Base-by-base conservation (phyloP, 2,797 vertebrate species). In the Rhabdophis nuchalis region DNA sequence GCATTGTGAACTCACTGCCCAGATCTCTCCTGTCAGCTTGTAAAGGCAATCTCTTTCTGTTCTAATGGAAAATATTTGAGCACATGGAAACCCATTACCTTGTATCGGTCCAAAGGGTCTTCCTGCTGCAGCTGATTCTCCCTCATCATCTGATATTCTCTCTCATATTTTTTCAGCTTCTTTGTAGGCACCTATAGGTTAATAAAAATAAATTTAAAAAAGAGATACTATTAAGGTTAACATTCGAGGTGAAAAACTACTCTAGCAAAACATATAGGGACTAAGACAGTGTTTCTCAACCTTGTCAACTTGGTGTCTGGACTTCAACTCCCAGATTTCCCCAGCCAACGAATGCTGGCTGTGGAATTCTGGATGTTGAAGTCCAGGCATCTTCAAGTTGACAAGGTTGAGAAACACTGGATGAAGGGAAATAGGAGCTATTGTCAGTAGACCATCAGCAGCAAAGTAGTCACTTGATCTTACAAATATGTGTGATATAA, bases 141-240 rank as follows among this genome's bases (percentile, higher is more conserved):
- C 91, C 98, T 98, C 98, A 98, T 98, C 0, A 98, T 97, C 96
- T 99, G 99, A 96, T 99, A 99, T 89, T 99, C 99, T 97, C 98
- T 99, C 97, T 99, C 99, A 98, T 99, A 99, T 98, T 99, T 99
- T 98, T 99, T 99, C 95, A 99, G 98, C 97, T 99, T 99, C 97
- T 99, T 99, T 57, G 98, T 99, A 87, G 99, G 99, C 94, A 99
- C 99, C 99, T 99, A 96, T 68, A 88, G 46, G 88, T 89, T 93
- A 29, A 95, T 91, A 91, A 94, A 92, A 32, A 92, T 94, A 25
- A 82, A 82, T 82, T 25, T 46, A 20, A 82, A 82, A 82, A 82
- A 87, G 50, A 4, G 13, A 32, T 18, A 87, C 64, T 68, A 64
- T 91, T 89, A 0, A 91, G 64, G 92, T 85, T n/a, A 94, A 92